Base-by-base conservation (phyloP, 2,888 invertebrate genomes). In the Heliconius hortense region DNA sequence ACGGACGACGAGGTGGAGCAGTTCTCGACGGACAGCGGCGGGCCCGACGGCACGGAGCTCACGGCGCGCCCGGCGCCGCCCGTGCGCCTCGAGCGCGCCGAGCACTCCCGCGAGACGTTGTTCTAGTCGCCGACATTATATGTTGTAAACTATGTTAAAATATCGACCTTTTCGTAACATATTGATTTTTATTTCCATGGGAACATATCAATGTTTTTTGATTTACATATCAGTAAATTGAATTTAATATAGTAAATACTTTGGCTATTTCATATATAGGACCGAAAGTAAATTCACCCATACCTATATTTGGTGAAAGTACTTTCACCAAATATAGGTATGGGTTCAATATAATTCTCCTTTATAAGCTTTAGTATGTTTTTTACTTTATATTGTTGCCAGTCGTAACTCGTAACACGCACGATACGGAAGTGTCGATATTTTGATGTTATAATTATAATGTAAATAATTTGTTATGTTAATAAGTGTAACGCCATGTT, bases 1-100 rank as follows among this genome's bases (percentile, higher is more conserved):
- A 97, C 97, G 24, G 97, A 97, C 86, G 97, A 97, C 84, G 97
- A 97, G 84, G 96, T 97, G 82, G 97, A 97, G 84, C 97, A 97
- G 83, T 96, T 97, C 86, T 97, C 97, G 77, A 97, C 97, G 60
- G 97, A 97, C 85, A 97, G 97, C 84, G 97, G 96, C 76, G 93
- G 89, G 70, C 92, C 91, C 31, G 92, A 92, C 76, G 85, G 90
- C 81, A 93, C 94, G 72, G 93, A 93, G 84, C 87, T 94, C 43
- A 85, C 91, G 24, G 91, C 87, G 81, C 88, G 94, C 72, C 90
- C 93, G 35, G 82, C 86, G 69, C 84, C 89, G 84, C 88, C 92
- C 82, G 79, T 87, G 81, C 88, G 87, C 79, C 81, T 87, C 76
- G 87, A 93, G 82, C 89, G 93, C 87, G 87, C 94, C 83, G 95